phyloP scores from a whole-genome alignment of 1,140 invertebrate species.

The Chionoecetes opilio region DNA sequence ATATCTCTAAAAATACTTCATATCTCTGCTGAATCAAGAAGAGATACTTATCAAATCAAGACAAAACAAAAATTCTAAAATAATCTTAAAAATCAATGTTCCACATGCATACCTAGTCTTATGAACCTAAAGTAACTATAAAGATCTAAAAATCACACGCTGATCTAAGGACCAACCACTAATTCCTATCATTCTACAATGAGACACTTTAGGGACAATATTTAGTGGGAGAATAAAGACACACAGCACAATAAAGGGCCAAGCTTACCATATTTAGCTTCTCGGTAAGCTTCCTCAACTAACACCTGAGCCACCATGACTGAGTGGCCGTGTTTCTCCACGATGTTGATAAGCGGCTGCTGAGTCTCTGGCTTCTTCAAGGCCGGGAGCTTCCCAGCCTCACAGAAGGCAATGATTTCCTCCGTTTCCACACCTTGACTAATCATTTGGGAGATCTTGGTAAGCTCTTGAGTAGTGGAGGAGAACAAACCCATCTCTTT shows the following conservation, averaged over 20 bases:
- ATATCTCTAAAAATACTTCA: too few species aligned
- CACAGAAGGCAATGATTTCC: constrained; percentile 88
- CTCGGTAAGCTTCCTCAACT: constrained; percentile 81
- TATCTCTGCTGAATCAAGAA: not conserved
- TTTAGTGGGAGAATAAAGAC: not conserved
- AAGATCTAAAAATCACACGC: not conserved
- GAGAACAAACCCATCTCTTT: constrained; percentile 92
- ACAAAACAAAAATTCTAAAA: not conserved
- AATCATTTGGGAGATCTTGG: constrained; percentile 91
- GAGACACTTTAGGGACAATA: not conserved
- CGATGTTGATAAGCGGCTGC: constrained; percentile 81
- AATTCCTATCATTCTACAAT: not conserved
- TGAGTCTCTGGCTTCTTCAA: constrained; percentile 82
- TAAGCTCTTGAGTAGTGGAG: constrained; percentile 90
- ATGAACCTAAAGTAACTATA: too few species aligned
- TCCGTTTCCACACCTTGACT: constrained; percentile 89
- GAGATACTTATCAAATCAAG: not conserved
- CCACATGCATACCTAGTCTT: too few species aligned
- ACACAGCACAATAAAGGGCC: not conserved
- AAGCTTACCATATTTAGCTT: constrained; percentile 80
- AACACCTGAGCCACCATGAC: constrained; percentile 82
- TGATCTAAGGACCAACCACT: not conserved
- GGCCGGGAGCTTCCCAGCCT: constrained; percentile 80
- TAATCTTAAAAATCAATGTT: too few species aligned
- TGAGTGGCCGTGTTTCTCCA: constrained; percentile 81